These are phyloP conservation scores for Spialia ferax DNA, from an alignment of 2,888 invertebrate genomes.

Conservation along the genomic window DNA sequence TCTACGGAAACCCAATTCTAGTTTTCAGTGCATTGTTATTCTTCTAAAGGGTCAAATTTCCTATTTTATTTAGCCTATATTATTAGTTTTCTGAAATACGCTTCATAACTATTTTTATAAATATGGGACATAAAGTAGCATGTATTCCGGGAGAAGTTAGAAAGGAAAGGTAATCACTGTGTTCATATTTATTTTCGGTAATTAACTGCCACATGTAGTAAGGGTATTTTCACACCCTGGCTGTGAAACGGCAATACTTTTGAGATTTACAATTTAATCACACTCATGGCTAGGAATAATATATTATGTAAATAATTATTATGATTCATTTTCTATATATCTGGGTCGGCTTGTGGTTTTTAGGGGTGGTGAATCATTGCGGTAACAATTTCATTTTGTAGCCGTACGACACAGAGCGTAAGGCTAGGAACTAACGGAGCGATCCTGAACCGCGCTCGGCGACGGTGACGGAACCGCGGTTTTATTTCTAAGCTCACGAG, in stretches of 20 bases:
- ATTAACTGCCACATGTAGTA: conserved; percentile 19
- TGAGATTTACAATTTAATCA: conserved; percentile 26
- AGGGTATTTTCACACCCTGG: conserved; percentile 26
- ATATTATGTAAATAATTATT: conserved; percentile 11
- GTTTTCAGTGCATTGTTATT: too few relatives aligned
- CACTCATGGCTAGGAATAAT: conserved; percentile 12
- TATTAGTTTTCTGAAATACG: too few relatives aligned
- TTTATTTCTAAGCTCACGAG: too few relatives aligned
- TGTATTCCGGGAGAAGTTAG: background rate
- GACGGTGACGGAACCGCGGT: too few relatives aligned
- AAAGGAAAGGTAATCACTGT: conserved; percentile 9
- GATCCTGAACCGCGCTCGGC: too few relatives aligned
- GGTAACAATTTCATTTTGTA: background rate
- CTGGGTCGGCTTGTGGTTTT: background rate
- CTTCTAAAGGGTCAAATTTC: too few relatives aligned
- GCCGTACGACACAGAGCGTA: background rate
- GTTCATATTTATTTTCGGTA: conserved; percentile 32
- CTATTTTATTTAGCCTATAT: too few relatives aligned
- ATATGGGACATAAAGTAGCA: background rate
- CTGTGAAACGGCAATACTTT: conserved; percentile 36
- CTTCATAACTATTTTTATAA: too few relatives aligned
- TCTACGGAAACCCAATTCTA: too few relatives aligned
- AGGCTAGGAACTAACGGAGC: background rate
- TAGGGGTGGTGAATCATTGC: background rate
- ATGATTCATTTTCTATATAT: conserved; percentile 22